Base-by-base conservation (phyloP, 2,888 invertebrate species). In the Anarsia innoxiella region DNA sequence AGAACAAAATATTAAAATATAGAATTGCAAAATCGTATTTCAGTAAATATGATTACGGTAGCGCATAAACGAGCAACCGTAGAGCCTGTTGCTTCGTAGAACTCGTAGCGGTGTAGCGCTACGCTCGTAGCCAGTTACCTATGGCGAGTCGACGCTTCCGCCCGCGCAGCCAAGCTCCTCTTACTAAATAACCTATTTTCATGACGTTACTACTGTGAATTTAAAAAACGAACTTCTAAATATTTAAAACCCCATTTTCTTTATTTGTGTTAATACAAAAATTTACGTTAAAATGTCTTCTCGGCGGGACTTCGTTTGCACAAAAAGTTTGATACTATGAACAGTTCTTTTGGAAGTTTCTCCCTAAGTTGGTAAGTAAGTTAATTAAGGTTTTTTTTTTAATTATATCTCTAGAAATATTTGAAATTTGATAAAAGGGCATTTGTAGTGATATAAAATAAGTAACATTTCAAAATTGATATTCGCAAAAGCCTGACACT, bases 61-160 rank as follows among this genome's bases (percentile, higher is more conserved):
- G 28, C 19, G 23, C 11, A 31, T 11, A 31, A n/a, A 25, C 5
- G 25, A 25, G 25, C n/a, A 4, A 11, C 23, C 25, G 2, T 1
- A 19, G 11, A 16, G 35, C 35, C 30, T 36, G 30, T 27, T 36
- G 30, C 23, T 6, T 29, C 30, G 30, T 14, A 36, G 30, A 23
- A 12, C 30, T 4, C 36, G 30, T 25, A 29, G 27, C 27, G 11
- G 4, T 56, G 57, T 59, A 31, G 47, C 51, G 39, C 44, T 44
- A 45, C 44, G 45, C 36, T 59, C 68, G 74, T 73, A 74, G 80
- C 66, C 79, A 82, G 82, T 82, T 64, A 66, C 67, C 66, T 63
- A 61, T 59, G 66, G 70, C 59, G 65, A 54, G 60, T 60, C 76
- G 67, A 51, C 51, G 74, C 65, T 71, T 60, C 66, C 76, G 68